Base-by-base conservation (phyloP, 2,888 invertebrate genomes). In the Pantelozetes paolii region DNA sequence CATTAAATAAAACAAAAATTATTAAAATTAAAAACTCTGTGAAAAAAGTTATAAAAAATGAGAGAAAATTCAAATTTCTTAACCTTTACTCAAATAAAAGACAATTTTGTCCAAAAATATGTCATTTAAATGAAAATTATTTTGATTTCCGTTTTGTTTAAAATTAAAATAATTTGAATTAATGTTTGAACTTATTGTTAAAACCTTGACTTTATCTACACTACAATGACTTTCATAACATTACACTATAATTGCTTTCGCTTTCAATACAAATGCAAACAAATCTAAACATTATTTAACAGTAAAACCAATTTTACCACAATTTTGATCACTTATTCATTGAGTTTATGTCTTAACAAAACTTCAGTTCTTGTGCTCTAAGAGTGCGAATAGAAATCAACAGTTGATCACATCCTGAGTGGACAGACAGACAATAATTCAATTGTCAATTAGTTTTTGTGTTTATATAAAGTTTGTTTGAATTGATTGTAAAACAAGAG, bases 191-290 rank as follows among this genome's bases (percentile, higher is more conserved):
- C 23, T 28, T 26, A 13, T 20, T 57, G 23, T 3, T 57, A 13
- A 57, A 57, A 28, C 57, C 57, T 57, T 57, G 57, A 57, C 57
- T 57, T 57, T 57, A 18, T 18, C 28, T 28, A 57, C 8, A 57
- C 48, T 48, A n/a, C n/a, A 48, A 2, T 48, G 48, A 48, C 20
- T 48, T 48, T n/a, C 48, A 48, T 48, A 48, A 20, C 20, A 48
- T 20, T 9, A 48, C n/a, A 48, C n/a, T 9, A 13, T 48, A 20
- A 20, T 48, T 48, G 20, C n/a, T 20, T 48, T 18, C 45, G 20
- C 20, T 48, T 48, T 48, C 20, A n/a, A n/a, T 2, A 20, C 48
- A 48, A 20, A 48, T 48, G 5, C 20, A 20, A 48, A 48, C 48
- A 48, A 48, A 48, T 20, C n/a, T 5, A 20, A 20, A 48, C n/a